Percentiles rank a stretch among this genome's conserved stretches.
phyloP scores from a whole-genome alignment of 2,888 invertebrate species.

The Pemphredon lugubris region DNA sequence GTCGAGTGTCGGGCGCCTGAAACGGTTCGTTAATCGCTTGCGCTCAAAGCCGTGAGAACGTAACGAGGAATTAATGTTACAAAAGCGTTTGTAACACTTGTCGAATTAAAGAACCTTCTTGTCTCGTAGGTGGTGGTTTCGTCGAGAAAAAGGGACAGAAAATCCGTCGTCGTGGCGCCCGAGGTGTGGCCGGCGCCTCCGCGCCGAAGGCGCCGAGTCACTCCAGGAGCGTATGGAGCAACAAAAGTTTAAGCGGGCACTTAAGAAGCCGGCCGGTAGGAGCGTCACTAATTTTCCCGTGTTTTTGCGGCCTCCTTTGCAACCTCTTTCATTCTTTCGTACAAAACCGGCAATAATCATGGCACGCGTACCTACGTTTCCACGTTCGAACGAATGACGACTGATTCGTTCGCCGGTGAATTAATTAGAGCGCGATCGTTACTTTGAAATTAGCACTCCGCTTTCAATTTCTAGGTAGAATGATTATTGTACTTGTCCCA shows the following conservation, averaged over 20 bases:
- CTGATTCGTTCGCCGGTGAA: not conserved
- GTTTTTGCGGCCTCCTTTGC: conserved; percentile 50
- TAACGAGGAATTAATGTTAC: too few relatives aligned
- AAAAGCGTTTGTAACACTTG: too few relatives aligned
- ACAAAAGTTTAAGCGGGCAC: conserved; percentile 72
- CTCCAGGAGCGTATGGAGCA: conserved; percentile 50
- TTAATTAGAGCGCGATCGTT: too few relatives aligned
- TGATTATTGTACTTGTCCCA: too few relatives aligned
- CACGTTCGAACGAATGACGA: conserved; percentile 13
- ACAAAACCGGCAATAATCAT: conserved; percentile 37
- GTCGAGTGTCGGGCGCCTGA: too few relatives aligned
- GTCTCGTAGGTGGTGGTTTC: conserved; percentile 18
- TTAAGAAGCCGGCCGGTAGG: conserved; percentile 66
- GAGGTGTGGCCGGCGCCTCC: conserved; percentile 74
- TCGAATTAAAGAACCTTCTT: too few relatives aligned
- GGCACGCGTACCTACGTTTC: conserved; percentile 60
- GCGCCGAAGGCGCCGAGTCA: conserved; percentile 69
- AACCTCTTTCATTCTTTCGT: conserved; percentile 31
- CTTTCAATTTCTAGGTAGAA: too few relatives aligned
- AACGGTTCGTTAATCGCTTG: too few relatives aligned
- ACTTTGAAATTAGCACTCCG: too few relatives aligned
- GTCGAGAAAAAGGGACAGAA: conserved; percentile 38
- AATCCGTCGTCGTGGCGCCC: conserved; percentile 71
- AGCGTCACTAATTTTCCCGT: conserved; percentile 72
- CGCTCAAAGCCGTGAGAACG: too few relatives aligned